Base-by-base conservation (phyloP, 2,113 vertebrate genomes). In the Protomyctophum bolini region DNA sequence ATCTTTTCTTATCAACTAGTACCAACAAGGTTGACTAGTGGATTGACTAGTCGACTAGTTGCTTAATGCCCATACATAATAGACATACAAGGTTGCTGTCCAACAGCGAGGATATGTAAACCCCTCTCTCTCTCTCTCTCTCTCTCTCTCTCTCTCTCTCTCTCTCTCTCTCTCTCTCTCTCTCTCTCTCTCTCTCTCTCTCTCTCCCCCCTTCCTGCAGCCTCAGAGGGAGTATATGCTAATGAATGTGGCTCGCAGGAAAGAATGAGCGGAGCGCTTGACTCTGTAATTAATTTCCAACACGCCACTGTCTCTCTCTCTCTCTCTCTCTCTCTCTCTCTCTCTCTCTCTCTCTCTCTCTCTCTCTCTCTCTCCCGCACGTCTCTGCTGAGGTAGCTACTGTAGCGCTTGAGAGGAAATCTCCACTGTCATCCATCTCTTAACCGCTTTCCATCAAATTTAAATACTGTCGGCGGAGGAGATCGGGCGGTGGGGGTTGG, bases 401-500 rank as follows among this genome's bases (percentile, higher is more conserved):
- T 83, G 83, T 83, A 81, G 72, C n/a, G 10, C 73, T 72, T 8
- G 62, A 21, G 69, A 76, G 62, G 47, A 76, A 65, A 68, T 64
- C 11, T 28, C 65, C 60, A 14, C 59, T 48, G 80, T 64, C 67
- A 86, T 89, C 75, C 81, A 84, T 87, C 85, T 88, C 68, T 47
- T 9, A 72, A 15, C 58, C 70, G 51, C 82, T 82, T 79, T 86
- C 80, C 83, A 82, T 90, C 83, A 85, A 70, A 88, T 87, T 82
- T 85, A 84, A 86, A 87, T 87, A 55, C 56, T 70, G 46, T 60
- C 47, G 15, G 48, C 12, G 49, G 21, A 29, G 2, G 8, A 3
- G 9, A 0, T 46, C 21, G 82, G 82, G 33, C 3, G 33, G 33
- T 41, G 33, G 33, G 33, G 33, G 3, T 41, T 41, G 33, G 33